phyloP scores from a whole-genome alignment of 1,140 invertebrate species.

The Spodoptera litura region DNA sequence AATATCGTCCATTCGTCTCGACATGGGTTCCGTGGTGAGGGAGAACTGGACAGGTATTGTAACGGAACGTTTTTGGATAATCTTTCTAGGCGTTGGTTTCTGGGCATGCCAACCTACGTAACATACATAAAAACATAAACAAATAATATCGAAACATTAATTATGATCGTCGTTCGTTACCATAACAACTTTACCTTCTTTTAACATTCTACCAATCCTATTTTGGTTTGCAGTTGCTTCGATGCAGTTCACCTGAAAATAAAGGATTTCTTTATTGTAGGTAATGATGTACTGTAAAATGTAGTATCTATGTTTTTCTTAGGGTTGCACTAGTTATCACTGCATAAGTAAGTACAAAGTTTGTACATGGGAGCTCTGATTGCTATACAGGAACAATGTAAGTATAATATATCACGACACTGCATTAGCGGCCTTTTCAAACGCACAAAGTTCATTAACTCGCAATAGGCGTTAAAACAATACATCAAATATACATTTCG shows the following conservation, averaged over 20 bases:
- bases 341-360: too few relatives aligned
- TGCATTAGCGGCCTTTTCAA: conserved; percentile 27
- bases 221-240: conserved; percentile 50
- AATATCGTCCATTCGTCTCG: conserved; percentile 31
- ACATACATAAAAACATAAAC: conserved; percentile 5
- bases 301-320: too few relatives aligned
- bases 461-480: conserved; percentile 49
- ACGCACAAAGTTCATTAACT: conserved; percentile 51
- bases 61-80: conserved; percentile 38
- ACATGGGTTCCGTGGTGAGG: conserved; percentile 2
- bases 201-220: conserved; percentile 55
- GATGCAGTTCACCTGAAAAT: conserved; percentile 74
- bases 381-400: too few relatives aligned
- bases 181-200: conserved; percentile 57
- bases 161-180: background rate
- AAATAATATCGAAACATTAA: background rate
- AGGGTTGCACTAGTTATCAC: too few relatives aligned
- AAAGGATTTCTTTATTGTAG: background rate
- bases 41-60: conserved; percentile 2
- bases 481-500: conserved; percentile 36
- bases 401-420: background rate
- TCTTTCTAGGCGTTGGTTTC: background rate
- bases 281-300: background rate
- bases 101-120: conserved; percentile 49
- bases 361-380: too few relatives aligned